Base-by-base conservation (phyloP, 2,113 vertebrate species). In the Microcebus griseorufus region DNA sequence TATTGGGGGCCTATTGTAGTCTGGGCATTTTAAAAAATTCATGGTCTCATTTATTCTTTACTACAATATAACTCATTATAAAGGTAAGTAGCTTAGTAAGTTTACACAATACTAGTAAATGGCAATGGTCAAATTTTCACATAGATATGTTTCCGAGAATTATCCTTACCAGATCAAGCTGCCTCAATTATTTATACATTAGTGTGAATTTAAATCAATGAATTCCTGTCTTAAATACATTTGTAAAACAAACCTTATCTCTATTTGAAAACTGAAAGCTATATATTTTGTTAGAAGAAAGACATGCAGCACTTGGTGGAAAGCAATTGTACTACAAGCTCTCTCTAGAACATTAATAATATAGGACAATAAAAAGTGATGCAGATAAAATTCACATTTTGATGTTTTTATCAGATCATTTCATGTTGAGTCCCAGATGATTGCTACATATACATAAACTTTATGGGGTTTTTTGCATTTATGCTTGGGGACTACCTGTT, bases 381-480 rank as follows among this genome's bases (percentile, higher is more conserved):
- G 4, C 13, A 73, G 53, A 62, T 69, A 95, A 88, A 94, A 91
- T n/a, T 69, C 18, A 78, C 72, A 18, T 13, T 64, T 82, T 78
- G 67, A 91, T 69, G 23, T 84, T 92, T 94, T 87, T 79, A 94
- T 89, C 73, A 89, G 73, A 91, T 94, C 32, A 85, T 81, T 93
- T 96, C 48, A 69, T 37, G 20, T 37, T 75, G 20, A 37, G 55
- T 51, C 23, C 27, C 18, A 94, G 42, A 81, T 79, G 67, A 97
- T 1, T 39, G 37, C 13, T 58, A 79, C 27, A 62, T 75, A 62
- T n/a, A 62, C 25, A 65, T 32, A 80, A 69, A 86, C 12, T 86
- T 69, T 34, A 53, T 25, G 42, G 37, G 51, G 23, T 42, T 55
- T 86, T 88, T 55, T 82, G 32, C 29, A 34, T 83, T 81, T 45